phyloP scores from a whole-genome alignment of 2,113 vertebrate species.

The Pseudonaja textilis region DNA sequence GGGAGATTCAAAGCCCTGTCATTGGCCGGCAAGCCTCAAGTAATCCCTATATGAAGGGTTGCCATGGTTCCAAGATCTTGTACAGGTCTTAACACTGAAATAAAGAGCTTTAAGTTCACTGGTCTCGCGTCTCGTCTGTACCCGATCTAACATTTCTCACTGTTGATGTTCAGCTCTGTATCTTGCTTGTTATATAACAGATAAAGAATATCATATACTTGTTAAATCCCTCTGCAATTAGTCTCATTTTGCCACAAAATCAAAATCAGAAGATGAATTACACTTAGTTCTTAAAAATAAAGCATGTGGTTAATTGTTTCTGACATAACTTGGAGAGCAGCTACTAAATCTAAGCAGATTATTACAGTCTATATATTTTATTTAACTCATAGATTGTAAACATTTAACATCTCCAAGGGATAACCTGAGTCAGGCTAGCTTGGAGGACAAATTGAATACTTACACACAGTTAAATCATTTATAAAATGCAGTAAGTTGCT shows the following conservation, averaged over 20 bases:
- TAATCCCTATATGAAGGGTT: no score
- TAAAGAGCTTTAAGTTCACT: no score
- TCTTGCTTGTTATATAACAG: not conserved
- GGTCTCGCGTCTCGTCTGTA: no score
- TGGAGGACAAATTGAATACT: not conserved
- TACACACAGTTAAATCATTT: not conserved
- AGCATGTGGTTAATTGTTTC: not conserved
- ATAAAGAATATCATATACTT: not conserved
- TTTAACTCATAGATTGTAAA: not conserved
- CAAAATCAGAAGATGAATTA: not conserved
- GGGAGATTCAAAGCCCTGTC: no score
- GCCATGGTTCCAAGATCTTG: no score
- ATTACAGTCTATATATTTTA: not conserved
- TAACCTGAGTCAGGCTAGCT: not conserved
- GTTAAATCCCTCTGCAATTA: not conserved
- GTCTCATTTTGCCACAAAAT: not conserved
- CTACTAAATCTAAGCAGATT: not conserved
- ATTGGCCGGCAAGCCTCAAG: no score
- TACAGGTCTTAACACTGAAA: no score
- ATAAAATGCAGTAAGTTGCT: not conserved
- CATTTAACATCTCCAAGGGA: not conserved
- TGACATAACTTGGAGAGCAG: not conserved
- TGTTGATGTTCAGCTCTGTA: not conserved
- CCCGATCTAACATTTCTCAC: not conserved
- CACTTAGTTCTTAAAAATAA: not conserved